Evolutionary conservation across 2,113 vertebrate species (phyloP).

Genomic region (Oceanites oceanicus): DNA sequence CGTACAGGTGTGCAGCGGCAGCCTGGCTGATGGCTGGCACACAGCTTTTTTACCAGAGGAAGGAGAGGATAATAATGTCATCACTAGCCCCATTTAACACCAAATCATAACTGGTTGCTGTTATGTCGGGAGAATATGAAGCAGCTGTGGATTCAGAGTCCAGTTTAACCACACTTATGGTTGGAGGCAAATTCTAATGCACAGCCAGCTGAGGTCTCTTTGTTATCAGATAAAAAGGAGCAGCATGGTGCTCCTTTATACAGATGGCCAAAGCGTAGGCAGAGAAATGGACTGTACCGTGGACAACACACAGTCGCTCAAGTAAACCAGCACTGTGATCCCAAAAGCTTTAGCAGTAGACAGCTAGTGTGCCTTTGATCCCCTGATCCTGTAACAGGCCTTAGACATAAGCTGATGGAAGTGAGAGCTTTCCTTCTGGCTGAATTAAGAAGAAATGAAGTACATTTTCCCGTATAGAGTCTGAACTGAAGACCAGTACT

Average conservation of each 20-base stretch:
- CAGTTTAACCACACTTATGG: background rate
- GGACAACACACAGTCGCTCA: background rate
- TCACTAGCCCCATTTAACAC: background rate
- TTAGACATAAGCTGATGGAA: background rate
- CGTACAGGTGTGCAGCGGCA: accelerated
- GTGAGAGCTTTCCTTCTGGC: background rate
- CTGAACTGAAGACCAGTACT: background rate
- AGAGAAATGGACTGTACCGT: background rate
- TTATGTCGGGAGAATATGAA: background rate
- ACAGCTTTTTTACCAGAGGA: background rate
- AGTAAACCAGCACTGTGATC: background rate
- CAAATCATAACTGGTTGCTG: background rate
- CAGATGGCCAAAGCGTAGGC: background rate
- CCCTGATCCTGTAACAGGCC: background rate
- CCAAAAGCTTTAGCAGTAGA: background rate
- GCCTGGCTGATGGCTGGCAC: background rate
- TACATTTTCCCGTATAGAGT: background rate
- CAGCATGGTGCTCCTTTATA: too few species aligned
- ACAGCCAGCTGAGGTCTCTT: background rate
- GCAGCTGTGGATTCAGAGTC: background rate
- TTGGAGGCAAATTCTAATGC: background rate
- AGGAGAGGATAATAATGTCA: background rate
- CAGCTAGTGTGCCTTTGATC: background rate
- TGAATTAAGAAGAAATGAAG: background rate
- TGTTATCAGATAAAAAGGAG: background rate